Evolutionary conservation across 2,888 invertebrate genomes (phyloP).

Genomic region (Thyatira batis): DNA sequence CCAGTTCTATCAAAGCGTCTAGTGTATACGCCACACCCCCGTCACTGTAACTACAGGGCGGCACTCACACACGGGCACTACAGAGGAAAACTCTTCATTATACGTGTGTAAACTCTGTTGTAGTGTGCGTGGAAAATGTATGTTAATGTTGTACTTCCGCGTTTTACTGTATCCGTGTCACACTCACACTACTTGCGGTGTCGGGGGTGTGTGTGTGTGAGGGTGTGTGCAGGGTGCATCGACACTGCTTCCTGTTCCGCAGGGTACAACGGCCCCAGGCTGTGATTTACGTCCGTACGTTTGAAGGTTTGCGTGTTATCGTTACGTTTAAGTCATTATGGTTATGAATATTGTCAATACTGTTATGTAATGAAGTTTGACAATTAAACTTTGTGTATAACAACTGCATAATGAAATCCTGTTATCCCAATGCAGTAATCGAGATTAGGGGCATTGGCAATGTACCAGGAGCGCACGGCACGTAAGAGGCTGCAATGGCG

Average conservation of each 20-base stretch:
- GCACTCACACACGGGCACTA: constrained; percentile 55
- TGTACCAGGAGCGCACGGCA: not conserved
- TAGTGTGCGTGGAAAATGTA: constrained; percentile 69
- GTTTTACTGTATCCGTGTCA: constrained; percentile 67
- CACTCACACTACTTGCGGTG: constrained; percentile 42
- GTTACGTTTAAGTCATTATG: constrained; percentile 51
- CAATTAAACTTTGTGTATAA: not conserved
- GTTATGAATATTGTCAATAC: constrained; percentile 22
- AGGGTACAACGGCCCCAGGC: constrained; percentile 75
- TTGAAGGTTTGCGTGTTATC: constrained; percentile 73
- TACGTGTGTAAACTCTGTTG: constrained; percentile 47
- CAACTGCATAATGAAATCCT: not conserved
- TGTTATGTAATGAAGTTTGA: too few species aligned
- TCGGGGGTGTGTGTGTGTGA: constrained; percentile 11
- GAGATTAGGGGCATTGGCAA: not conserved
- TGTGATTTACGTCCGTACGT: constrained; percentile 70
- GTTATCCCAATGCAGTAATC: not conserved
- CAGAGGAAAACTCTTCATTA: constrained; percentile 43
- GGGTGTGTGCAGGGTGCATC: constrained; percentile 69
- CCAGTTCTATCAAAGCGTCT: constrained; percentile 44
- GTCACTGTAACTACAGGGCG: constrained; percentile 57
- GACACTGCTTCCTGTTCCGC: constrained; percentile 74
- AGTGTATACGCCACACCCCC: constrained; percentile 68
- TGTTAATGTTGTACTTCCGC: constrained; percentile 78
- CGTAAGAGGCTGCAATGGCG: not conserved